Base-by-base conservation (phyloP, 2,888 invertebrate genomes). In the Andrena marginata region DNA sequence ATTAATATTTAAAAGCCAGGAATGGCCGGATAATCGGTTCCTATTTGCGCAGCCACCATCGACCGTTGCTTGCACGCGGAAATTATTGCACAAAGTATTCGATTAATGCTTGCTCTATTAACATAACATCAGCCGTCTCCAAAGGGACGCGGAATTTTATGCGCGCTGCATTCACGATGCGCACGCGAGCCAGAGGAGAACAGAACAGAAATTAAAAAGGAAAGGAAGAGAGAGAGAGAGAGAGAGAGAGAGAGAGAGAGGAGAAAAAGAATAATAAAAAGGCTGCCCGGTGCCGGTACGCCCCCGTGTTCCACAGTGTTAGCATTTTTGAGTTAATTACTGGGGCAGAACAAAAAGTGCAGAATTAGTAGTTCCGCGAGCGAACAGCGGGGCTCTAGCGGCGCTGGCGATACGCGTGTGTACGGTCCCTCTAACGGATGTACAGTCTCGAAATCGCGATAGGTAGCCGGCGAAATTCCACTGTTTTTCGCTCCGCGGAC, bases 271-370 rank as follows among this genome's bases (percentile, higher is more conserved):
- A 70, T 51, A 26, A 1, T 60, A 63, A 68, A 29, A 54, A 7
- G 54, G 23, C 49, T 54, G 20, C 20, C 31, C 51, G 60, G 48
- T 49, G 26, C 63, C 70, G 75, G 71, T 68, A 59, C 71, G 70
- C 33, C 68, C 20, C n/a, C 63, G 67, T 80, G 48, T 80, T 75
- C 75, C 67, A 75, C 81, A 51, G 70, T 70, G 81, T 71, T 71
- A 71, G 82, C 82, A 68, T 80, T 82, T 82, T 80, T 71, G 80
- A 80, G 82, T 80, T 82, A 80, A 82, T 82, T 82, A 82, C 71
- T 62, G 67, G 62, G 67, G 35, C 29, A 42, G 67, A 51, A 60
- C 26, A 8, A n/a, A 29, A 77, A 26, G 51, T 59, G 48, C 51
- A 35, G 54, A 67, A 78, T 54, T 33, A 73, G 51, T 54, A 65